Conservation (phyloP, 1,140 invertebrate species). For the Drosophila carrolli region DNA sequence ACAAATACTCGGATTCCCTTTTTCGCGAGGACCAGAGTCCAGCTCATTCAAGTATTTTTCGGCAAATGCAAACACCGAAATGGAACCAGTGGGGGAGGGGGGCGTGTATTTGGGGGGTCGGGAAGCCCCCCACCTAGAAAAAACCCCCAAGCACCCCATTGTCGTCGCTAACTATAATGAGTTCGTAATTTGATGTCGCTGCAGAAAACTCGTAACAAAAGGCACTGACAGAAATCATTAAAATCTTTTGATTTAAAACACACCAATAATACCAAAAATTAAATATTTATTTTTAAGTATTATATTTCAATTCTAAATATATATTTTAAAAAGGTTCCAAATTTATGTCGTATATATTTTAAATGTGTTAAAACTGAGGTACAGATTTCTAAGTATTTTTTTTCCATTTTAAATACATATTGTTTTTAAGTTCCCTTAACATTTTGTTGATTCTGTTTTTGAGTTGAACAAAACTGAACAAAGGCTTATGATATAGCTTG, state of each 20-base stretch:
- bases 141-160: constrained; percentile 32
- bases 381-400: no score
- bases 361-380: no score
- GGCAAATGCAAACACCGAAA: constrained; percentile 58
- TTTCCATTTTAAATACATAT: no score
- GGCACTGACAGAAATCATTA: constrained; percentile 5
- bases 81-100: constrained; percentile 19
- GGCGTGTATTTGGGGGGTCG: no score
- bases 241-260: neutral
- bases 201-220: constrained; percentile 64
- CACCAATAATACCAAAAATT: neutral
- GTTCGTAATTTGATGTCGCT: constrained; percentile 80
- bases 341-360: no score
- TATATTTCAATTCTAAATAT: no score
- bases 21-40: constrained; percentile 4
- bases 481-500: no score
- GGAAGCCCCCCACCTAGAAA: neutral
- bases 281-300: no score
- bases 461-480: no score
- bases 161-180: constrained; percentile 78
- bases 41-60: constrained; percentile 66
- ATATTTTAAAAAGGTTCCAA: no score
- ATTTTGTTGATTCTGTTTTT: no score
- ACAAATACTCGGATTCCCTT: constrained; percentile 55
- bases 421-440: no score